phyloP scores from a whole-genome alignment of 2,888 invertebrate species.

The Dexiosoma caninum region DNA sequence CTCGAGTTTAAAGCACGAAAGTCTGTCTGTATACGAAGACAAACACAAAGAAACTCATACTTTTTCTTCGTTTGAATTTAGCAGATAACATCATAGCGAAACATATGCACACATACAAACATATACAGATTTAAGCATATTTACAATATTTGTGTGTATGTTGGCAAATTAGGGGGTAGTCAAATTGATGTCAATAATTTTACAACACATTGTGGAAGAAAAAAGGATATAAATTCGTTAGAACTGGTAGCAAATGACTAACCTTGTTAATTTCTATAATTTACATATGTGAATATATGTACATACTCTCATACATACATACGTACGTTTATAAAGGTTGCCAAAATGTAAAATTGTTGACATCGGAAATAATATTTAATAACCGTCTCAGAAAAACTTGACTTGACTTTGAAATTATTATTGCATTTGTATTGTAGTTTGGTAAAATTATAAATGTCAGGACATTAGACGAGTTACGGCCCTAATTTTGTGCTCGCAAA shows the following conservation, averaged over 20 bases:
- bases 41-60: slow-evolving; percentile 33
- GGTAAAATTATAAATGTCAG: too few relatives aligned
- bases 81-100: slow-evolving; percentile 7
- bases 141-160: background rate
- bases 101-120: background rate
- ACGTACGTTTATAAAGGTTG: too few relatives aligned
- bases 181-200: background rate
- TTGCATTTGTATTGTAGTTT: too few relatives aligned
- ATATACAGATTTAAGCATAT: background rate
- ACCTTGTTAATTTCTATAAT: too few relatives aligned
- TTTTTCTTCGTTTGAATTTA: slow-evolving; percentile 5
- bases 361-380: too few relatives aligned
- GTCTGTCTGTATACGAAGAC: slow-evolving; percentile 40
- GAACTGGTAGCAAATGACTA: too few relatives aligned
- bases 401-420: too few relatives aligned
- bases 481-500: slow-evolving; percentile 23
- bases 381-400: too few relatives aligned
- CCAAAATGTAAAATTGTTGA: too few relatives aligned
- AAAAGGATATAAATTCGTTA: background rate
- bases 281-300: too few relatives aligned
- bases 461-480: background rate
- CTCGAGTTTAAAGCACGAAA: slow-evolving; percentile 33
- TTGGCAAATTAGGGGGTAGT: background rate
- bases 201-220: background rate
- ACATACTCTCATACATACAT: too few relatives aligned